phyloP scores from a whole-genome alignment of 1,140 invertebrate genomes.

The Panagrolaimus sp. region DNA sequence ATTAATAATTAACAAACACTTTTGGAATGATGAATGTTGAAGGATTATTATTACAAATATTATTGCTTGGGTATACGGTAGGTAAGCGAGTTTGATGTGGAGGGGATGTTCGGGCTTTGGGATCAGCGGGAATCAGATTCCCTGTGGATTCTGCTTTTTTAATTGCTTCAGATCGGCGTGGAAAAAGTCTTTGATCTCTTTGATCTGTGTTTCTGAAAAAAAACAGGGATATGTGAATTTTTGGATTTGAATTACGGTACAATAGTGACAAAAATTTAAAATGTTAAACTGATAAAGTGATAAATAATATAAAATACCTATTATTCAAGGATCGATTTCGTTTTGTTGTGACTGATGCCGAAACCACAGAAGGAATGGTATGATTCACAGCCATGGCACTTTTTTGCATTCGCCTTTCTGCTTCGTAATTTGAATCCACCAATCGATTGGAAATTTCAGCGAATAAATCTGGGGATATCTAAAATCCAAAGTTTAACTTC shows the following conservation, averaged over 20 bases:
- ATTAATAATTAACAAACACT: too few species aligned
- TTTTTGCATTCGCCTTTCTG: conserved; percentile 36
- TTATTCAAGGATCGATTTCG: conserved; percentile 2
- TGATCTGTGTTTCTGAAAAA: not conserved
- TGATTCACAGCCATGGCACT: conserved; percentile 26
- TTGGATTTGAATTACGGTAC: too few species aligned
- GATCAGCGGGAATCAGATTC: conserved; percentile 32
- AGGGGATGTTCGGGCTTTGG: conserved; percentile 20
- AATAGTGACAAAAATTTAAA: not conserved
- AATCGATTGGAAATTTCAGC: conserved; percentile 37
- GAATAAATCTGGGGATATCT: conserved; percentile 38
- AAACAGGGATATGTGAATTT: not conserved
- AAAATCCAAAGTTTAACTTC: conserved; percentile 15
- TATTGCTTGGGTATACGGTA: conserved; percentile 22
- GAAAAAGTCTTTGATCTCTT: not conserved
- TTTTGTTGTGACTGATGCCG: not conserved
- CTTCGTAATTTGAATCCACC: conserved; percentile 35
- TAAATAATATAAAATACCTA: not conserved
- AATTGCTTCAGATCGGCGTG: not conserved
- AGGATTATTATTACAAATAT: not conserved
- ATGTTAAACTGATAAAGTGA: not conserved
- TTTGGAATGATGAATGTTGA: too few species aligned
- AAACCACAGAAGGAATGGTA: not conserved
- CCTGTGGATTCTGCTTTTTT: conserved; percentile 32
- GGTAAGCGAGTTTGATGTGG: conserved; percentile 17